Percentiles rank a stretch among this genome's conserved stretches.
Conservation (phyloP, 1,140 invertebrate genomes). For the Andricus grossulariae region DNA sequence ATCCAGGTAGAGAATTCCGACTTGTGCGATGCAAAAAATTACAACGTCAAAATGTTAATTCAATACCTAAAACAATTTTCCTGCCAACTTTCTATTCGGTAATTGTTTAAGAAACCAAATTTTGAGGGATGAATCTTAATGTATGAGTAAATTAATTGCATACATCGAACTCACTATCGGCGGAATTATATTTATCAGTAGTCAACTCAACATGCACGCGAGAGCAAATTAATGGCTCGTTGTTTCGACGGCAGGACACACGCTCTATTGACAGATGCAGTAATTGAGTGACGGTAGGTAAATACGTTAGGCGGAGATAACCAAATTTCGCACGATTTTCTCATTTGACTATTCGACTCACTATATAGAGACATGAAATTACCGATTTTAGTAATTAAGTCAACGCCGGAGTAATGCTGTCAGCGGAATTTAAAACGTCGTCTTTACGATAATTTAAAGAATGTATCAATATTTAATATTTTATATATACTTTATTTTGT, state of each 20-base stretch:
- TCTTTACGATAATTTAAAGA: too few relatives aligned
- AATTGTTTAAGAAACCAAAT: too few relatives aligned
- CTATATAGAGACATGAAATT: neutral
- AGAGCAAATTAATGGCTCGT: constrained; percentile 68
- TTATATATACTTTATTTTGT: too few relatives aligned
- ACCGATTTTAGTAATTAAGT: neutral
- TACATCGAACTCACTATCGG: constrained; percentile 43
- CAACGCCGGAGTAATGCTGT: neutral
- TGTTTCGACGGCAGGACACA: constrained; percentile 62
- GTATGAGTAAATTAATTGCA: constrained; percentile 45
- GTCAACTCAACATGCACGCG: constrained; percentile 60
- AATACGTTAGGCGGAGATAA: constrained; percentile 62
- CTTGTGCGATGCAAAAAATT: too few relatives aligned
- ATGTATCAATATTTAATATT: too few relatives aligned
- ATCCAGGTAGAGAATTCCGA: too few relatives aligned
- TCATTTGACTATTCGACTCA: constrained; percentile 35
- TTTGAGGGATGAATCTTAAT: too few relatives aligned
- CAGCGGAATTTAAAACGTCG: too few relatives aligned
- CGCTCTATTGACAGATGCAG: constrained; percentile 64
- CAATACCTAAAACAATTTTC: too few relatives aligned
- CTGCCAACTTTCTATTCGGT: too few relatives aligned
- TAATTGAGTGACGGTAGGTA: constrained; percentile 69
- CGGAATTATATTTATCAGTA: constrained; percentile 66
- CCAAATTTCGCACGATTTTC: constrained; percentile 51
- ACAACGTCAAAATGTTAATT: too few relatives aligned